Conservation (phyloP, 2,113 vertebrate genomes). For the Notarius lentiginosus region DNA sequence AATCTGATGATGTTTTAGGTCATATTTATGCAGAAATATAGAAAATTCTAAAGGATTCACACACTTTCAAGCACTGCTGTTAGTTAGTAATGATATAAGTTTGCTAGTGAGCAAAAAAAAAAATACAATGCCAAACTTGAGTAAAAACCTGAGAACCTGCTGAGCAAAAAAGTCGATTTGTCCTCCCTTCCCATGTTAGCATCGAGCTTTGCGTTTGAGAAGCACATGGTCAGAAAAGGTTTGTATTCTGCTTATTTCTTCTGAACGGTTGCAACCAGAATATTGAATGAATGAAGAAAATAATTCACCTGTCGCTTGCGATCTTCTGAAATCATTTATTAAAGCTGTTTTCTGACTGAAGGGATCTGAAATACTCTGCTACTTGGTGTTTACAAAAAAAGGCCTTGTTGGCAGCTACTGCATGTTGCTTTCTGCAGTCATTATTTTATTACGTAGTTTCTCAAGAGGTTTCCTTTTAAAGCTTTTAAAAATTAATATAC, state of each 20-base stretch:
- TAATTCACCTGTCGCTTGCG: neutral
- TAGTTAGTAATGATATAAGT: neutral
- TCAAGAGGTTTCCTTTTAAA: conserved; percentile 1
- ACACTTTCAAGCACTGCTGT: too few species aligned
- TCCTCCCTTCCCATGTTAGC: too few species aligned
- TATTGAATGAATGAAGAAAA: neutral
- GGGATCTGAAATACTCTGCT: neutral
- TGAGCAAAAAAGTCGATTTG: too few species aligned
- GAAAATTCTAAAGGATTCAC: too few species aligned
- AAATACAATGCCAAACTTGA: neutral
- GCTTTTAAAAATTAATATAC: conserved; percentile 1
- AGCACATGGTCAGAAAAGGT: too few species aligned
- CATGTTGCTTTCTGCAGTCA: neutral
- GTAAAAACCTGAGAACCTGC: neutral
- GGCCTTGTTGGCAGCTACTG: neutral
- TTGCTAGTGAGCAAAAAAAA: neutral
- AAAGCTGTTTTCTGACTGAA: neutral
- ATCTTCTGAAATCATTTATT: neutral
- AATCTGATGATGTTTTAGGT: too few species aligned
- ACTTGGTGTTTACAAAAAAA: neutral
- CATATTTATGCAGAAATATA: too few species aligned
- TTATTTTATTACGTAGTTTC: conserved; percentile 8
- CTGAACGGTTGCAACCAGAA: neutral
- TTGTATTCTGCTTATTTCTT: neutral
- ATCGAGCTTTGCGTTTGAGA: neutral